phyloP scores from a whole-genome alignment of 2,113 vertebrate genomes.

The Sisor rabdophorus region DNA sequence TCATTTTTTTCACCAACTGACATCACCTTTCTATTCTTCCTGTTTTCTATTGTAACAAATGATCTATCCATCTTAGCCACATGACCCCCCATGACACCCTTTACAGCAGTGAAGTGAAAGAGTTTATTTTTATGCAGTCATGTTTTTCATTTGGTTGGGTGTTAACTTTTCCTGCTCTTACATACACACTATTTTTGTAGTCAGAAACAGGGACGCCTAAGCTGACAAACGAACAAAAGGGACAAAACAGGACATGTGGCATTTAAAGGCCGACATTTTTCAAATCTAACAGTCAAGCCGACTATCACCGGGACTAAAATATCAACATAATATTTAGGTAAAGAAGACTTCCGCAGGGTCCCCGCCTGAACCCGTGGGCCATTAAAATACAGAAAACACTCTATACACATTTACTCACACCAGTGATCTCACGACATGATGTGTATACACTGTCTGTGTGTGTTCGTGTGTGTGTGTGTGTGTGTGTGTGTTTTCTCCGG shows the following conservation, averaged over 20 bases:
- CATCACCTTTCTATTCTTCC: not conserved
- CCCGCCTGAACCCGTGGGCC: not conserved
- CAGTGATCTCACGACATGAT: too few species aligned
- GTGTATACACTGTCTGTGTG: too few species aligned
- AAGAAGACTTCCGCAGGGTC: too few species aligned
- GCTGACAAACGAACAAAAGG: not conserved
- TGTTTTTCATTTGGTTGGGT: not conserved
- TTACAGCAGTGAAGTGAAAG: not conserved
- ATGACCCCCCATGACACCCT: not conserved
- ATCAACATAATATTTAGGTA: not conserved
- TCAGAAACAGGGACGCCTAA: not conserved
- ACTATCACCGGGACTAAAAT: not conserved
- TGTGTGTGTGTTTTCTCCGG: too few species aligned
- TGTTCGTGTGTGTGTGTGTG: too few species aligned
- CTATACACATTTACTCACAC: not conserved
- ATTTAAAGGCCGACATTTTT: not conserved
- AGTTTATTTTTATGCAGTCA: not conserved
- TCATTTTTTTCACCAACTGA: too few species aligned
- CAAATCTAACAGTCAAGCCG: not conserved
- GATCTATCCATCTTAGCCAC: not conserved
- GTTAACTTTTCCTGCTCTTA: not conserved
- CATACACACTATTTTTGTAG: not conserved
- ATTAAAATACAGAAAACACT: not conserved
- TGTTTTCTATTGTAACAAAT: not conserved
- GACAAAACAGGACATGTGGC: not conserved